Evolutionary conservation across 1,140 invertebrate species (phyloP).

Genomic region (Vanessa tameamea): DNA sequence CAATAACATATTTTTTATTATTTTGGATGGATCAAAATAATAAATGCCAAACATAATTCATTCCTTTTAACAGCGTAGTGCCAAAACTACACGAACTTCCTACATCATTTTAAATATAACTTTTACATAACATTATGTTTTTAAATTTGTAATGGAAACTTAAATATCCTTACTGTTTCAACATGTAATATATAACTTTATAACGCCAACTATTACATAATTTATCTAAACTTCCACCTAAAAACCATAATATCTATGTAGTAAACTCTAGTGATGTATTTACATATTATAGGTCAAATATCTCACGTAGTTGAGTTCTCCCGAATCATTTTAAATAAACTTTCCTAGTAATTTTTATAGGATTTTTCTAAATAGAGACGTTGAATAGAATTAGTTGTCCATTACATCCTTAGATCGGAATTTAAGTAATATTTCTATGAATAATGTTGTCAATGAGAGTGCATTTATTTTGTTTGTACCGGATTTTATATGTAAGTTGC

Average conservation of each 20-base stretch:
- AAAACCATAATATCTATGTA: too few species aligned
- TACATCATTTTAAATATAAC: not conserved
- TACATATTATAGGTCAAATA: not conserved
- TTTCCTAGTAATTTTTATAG: not conserved
- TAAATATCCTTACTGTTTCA: too few species aligned
- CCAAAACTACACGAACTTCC: constrained; percentile 28
- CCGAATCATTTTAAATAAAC: not conserved
- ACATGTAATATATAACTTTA: too few species aligned
- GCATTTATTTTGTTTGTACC: constrained; percentile 4
- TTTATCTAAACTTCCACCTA: too few species aligned
- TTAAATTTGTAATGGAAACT: too few species aligned
- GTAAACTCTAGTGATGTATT: not conserved
- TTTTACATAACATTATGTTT: too few species aligned
- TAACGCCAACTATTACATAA: too few species aligned
- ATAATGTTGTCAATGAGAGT: not conserved
- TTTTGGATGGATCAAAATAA: not conserved
- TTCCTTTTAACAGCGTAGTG: constrained; percentile 20
- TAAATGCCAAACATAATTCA: constrained; percentile 4
- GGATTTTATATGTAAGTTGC: constrained; percentile 2
- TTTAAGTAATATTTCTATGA: not conserved
- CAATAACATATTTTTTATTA: not conserved
- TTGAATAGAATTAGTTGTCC: not conserved
- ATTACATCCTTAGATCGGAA: not conserved
- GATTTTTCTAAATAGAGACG: not conserved
- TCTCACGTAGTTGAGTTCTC: not conserved